Conservation (phyloP, 2,888 invertebrate species). For the Polyploca ridens region DNA sequence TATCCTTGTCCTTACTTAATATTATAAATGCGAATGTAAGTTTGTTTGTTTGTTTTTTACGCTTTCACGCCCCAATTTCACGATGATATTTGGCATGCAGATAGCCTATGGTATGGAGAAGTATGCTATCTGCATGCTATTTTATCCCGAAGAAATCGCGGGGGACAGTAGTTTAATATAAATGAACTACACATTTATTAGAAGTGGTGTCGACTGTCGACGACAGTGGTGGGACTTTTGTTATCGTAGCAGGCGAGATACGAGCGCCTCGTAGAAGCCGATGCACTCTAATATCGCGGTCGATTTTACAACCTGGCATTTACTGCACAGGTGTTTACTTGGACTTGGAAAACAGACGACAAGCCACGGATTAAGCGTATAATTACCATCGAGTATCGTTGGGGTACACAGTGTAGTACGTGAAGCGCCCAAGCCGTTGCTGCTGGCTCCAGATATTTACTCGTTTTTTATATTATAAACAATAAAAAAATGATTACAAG, state of each 20-base stretch:
- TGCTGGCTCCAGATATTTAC: neutral
- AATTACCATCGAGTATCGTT: slow-evolving; percentile 59
- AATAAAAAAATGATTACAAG: slow-evolving; percentile 61
- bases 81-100: too few relatives aligned
- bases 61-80: too few relatives aligned
- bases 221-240: slow-evolving; percentile 65
- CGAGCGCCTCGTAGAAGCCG: slow-evolving; percentile 64
- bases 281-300: slow-evolving; percentile 69
- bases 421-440: slow-evolving; percentile 28
- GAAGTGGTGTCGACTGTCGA: slow-evolving; percentile 71
- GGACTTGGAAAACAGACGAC: too few relatives aligned
- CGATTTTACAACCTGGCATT: slow-evolving; percentile 73
- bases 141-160: too few relatives aligned
- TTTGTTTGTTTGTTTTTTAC: too few relatives aligned
- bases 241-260: slow-evolving; percentile 77
- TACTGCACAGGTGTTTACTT: slow-evolving; percentile 73
- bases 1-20: too few relatives aligned
- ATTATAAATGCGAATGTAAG: too few relatives aligned
- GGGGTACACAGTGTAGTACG: slow-evolving; percentile 57
- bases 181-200: slow-evolving; percentile 75
- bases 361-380: slow-evolving; percentile 67
- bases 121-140: too few relatives aligned
- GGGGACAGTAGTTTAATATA: slow-evolving; percentile 37
- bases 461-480: slow-evolving; percentile 35
- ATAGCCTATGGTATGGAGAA: too few relatives aligned